These are phyloP conservation scores for Ovibos moschatus DNA, from an alignment of 2,113 vertebrate species.

Conservation along the genomic window DNA sequence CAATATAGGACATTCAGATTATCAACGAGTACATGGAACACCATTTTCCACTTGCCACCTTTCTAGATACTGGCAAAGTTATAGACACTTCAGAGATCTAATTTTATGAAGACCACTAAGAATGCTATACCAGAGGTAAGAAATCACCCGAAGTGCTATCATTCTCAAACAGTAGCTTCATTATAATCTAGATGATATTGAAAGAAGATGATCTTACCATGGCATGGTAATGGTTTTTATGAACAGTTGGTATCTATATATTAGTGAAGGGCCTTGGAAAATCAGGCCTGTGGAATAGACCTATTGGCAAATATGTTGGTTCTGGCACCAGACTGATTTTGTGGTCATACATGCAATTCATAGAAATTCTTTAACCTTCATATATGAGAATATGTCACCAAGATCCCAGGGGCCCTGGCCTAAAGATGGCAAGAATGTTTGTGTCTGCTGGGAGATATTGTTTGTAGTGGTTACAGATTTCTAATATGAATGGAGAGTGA, in stretches of 20 bases:
- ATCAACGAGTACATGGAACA: neutral
- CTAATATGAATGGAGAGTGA: neutral
- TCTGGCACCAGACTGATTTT: neutral
- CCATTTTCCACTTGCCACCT: neutral
- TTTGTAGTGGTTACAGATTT: neutral
- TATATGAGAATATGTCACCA: neutral
- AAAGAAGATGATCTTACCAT: neutral
- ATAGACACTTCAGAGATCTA: neutral
- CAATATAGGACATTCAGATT: neutral
- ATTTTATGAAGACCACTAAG: neutral
- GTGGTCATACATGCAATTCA: neutral
- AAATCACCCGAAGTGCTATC: neutral
- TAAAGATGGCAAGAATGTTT: neutral
- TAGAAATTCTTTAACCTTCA: neutral
- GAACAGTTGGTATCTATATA: neutral
- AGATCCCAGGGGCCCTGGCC: neutral
- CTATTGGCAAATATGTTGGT: neutral
- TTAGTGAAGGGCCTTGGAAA: neutral
- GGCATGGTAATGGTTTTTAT: neutral
- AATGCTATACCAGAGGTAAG: neutral
- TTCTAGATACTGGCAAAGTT: neutral
- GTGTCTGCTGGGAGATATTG: neutral
- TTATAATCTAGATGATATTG: neutral
- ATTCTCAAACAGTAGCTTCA: conserved; percentile 14
- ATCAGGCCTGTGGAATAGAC: neutral